phyloP scores from a whole-genome alignment of 2,797 vertebrate species.

The Orientallactaga sibirica region DNA sequence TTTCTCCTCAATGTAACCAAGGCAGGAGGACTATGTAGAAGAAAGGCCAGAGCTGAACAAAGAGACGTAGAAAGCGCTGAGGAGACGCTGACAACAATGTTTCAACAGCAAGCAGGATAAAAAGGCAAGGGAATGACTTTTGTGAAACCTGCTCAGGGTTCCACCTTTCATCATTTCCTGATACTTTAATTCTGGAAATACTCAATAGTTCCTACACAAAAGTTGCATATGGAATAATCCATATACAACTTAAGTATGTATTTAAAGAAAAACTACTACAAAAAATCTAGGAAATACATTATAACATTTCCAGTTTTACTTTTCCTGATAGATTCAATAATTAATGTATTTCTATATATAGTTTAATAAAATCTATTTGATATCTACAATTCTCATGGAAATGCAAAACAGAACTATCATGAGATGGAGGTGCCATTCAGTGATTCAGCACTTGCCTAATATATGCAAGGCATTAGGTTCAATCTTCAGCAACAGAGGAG shows the following conservation, averaged over 20 bases:
- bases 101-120: neutral
- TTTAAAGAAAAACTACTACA: neutral
- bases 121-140: neutral
- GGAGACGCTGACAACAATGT: neutral
- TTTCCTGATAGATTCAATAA: neutral
- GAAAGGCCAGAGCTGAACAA: neutral
- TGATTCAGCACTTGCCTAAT: neutral
- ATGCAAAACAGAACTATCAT: neutral
- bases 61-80: neutral
- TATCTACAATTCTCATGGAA: neutral
- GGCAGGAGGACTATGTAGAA: neutral
- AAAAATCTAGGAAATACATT: neutral
- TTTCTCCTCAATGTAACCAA: neutral
- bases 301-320: neutral
- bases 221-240: neutral
- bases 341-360: neutral
- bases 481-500: neutral
- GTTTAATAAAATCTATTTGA: neutral
- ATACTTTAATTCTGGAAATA: neutral
- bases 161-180: neutral
- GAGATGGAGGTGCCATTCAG: neutral
- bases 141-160: neutral
- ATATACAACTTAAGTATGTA: neutral
- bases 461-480: neutral
- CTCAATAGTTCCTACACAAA: neutral